A percentile compares a stretch with the other conserved stretches of the same genome.
phyloP scores from a whole-genome alignment of 2,888 invertebrate species.

The Brenthis ino region DNA sequence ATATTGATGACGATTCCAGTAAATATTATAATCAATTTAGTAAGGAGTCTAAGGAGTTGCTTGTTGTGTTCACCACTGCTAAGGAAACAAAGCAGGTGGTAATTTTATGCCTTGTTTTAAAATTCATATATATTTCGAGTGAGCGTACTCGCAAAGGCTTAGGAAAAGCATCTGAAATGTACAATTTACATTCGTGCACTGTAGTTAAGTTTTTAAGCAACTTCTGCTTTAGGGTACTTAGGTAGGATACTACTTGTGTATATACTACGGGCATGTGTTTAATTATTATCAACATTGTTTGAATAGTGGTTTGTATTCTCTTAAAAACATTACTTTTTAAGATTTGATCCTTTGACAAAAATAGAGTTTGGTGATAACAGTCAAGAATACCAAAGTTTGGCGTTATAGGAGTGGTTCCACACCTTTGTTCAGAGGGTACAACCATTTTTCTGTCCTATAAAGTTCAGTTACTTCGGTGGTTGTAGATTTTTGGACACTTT shows the following conservation, averaged over 20 bases:
- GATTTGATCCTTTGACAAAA: no score
- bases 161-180: slow-evolving; percentile 18
- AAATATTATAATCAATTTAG: not conserved
- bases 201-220: slow-evolving; percentile 3
- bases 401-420: no score
- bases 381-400: no score
- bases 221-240: slow-evolving; percentile 1
- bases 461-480: no score
- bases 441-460: no score
- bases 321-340: no score
- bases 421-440: no score
- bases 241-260: not conserved
- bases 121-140: slow-evolving; percentile 21
- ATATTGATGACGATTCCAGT: not conserved
- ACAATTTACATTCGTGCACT: slow-evolving; percentile 8
- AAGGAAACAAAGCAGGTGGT: slow-evolving; percentile 12
- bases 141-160: slow-evolving; percentile 17
- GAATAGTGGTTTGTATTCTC: no score
- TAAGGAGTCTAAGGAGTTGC: not conserved
- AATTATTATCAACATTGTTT: not conserved
- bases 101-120: slow-evolving; percentile 23
- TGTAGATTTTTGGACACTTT: no score
- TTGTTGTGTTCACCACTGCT: not conserved
- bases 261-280: not conserved
- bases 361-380: no score